Evolutionary conservation across 2,888 invertebrate species (phyloP).

Genomic region (Hydropsyche betteni): DNA sequence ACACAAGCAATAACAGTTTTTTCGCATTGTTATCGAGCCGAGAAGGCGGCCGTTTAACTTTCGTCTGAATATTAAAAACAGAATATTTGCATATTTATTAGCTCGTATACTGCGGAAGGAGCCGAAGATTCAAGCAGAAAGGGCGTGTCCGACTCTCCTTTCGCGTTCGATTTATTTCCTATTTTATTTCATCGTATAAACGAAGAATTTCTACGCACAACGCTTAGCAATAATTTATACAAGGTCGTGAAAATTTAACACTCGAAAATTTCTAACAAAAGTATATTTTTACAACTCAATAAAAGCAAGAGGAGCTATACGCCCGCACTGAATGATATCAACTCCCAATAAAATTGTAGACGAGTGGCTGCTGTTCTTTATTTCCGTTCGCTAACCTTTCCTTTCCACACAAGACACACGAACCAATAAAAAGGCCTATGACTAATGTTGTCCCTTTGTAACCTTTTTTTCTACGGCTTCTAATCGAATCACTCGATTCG

Average conservation of each 20-base stretch:
- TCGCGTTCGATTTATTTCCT: conserved; percentile 8
- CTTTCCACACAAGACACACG: conserved; percentile 1
- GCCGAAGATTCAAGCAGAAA: not conserved
- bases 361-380: no score
- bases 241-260: not conserved
- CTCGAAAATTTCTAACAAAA: no score
- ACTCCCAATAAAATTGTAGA: not conserved
- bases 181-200: not conserved
- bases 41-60: conserved; percentile 6
- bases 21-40: conserved; percentile 14
- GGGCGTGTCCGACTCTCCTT: not conserved
- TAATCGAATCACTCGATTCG: conserved; percentile 19
- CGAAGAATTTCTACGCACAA: not conserved
- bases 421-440: not conserved
- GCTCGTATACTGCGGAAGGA: not conserved
- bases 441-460: conserved; percentile 6
- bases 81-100: conserved; percentile 28
- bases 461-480: not conserved
- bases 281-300: no score
- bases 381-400: no score
- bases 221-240: not conserved
- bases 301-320: no score
- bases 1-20: conserved; percentile 7
- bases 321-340: not conserved
- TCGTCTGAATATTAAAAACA: conserved; percentile 17